phyloP scores from a whole-genome alignment of 2,797 vertebrate genomes.

The Pipistrellus pygmaeus region DNA sequence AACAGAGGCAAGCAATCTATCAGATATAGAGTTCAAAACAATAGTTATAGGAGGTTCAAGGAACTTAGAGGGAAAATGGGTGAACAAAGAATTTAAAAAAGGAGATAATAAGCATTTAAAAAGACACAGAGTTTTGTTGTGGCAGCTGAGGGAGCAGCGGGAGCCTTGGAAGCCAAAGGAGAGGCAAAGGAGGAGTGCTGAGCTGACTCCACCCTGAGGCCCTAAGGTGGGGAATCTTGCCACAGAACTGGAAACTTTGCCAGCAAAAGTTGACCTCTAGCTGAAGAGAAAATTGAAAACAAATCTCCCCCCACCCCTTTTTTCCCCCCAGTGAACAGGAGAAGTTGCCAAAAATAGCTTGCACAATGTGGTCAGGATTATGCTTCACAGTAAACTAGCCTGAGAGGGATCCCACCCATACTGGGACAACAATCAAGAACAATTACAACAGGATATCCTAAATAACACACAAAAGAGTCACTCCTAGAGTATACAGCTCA shows the following conservation, averaged over 20 bases:
- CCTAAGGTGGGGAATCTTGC: neutral
- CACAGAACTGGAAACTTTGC: neutral
- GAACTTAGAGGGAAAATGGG: neutral
- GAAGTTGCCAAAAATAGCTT: neutral
- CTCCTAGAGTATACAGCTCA: neutral
- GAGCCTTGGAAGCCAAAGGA: neutral
- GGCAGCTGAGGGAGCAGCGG: neutral
- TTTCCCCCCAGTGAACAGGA: neutral
- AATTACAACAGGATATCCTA: neutral
- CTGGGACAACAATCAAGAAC: neutral
- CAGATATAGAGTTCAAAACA: neutral
- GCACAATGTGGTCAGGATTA: neutral
- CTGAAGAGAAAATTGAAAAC: neutral
- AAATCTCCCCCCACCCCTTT: accelerated
- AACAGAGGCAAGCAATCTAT: neutral
- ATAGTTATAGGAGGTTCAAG: neutral
- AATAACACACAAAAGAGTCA: neutral
- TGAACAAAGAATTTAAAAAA: neutral
- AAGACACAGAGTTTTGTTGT: neutral
- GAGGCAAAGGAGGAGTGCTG: neutral
- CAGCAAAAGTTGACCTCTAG: neutral
- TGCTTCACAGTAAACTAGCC: neutral
- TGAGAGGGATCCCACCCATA: neutral
- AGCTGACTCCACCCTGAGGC: neutral
- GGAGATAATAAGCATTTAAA: neutral